Evolutionary conservation across 2,113 vertebrate genomes (phyloP).

Genomic region (Ceratotherium simum): DNA sequence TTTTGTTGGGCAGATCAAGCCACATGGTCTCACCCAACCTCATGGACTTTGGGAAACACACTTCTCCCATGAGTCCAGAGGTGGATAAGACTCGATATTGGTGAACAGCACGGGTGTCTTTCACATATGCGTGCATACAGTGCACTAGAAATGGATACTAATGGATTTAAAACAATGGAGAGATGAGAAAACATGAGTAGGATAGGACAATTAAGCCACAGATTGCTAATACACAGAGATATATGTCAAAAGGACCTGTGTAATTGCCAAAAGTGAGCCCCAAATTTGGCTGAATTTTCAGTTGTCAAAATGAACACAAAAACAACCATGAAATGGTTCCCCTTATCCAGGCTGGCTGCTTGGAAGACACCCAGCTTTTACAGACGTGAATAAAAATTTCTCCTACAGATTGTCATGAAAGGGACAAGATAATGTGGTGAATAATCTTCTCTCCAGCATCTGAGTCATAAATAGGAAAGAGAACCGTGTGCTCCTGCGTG

Average conservation of each 20-base stretch:
- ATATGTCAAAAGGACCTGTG: rapidly evolving
- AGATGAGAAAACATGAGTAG: not conserved
- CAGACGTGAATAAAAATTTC: not conserved
- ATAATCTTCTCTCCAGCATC: no score
- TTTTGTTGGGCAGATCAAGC: not conserved
- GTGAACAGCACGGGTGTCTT: rapidly evolving
- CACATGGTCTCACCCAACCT: not conserved
- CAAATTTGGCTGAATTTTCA: not conserved
- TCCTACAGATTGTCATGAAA: not conserved
- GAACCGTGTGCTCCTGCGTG: rapidly evolving
- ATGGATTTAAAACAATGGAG: not conserved
- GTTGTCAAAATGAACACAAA: not conserved
- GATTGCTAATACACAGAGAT: not conserved
- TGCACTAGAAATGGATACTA: not conserved
- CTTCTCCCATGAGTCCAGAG: not conserved
- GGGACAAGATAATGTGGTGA: not conserved
- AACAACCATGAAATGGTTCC: not conserved
- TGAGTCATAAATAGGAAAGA: not conserved
- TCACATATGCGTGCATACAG: rapidly evolving
- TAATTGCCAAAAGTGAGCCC: not conserved
- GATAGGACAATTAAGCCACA: not conserved
- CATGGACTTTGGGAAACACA: no score
- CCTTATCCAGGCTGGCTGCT: not conserved
- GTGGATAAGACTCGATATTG: not conserved
- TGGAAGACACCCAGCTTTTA: not conserved